Percentiles rank a stretch among this genome's conserved stretches.
phyloP scores from a whole-genome alignment of 92 coral and sea anemone species.

The Parazoanthus atlanticus region DNA sequence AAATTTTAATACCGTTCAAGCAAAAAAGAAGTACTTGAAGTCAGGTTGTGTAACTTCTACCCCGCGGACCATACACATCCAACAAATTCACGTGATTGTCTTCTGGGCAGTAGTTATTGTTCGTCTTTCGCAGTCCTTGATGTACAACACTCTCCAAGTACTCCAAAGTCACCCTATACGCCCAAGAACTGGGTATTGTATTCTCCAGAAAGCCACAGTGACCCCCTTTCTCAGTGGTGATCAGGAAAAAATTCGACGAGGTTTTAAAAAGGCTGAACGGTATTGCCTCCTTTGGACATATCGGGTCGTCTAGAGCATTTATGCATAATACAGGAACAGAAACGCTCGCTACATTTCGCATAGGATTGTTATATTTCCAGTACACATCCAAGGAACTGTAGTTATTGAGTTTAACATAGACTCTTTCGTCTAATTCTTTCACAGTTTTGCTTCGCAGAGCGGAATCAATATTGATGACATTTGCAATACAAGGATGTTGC shows the following conservation, averaged over 20 bases:
- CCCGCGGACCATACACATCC: conserved; percentile 78
- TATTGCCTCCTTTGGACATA: conserved; percentile 83
- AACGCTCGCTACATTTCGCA: conserved; percentile 84
- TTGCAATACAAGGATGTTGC: conserved; percentile 86
- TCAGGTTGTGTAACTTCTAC: conserved; percentile 90
- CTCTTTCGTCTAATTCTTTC: conserved; percentile 87
- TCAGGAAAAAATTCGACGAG: conserved; percentile 88
- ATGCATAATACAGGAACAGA: conserved; percentile 90
- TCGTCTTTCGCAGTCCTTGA: conserved; percentile 77
- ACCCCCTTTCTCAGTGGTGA: conserved; percentile 92
- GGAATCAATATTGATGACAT: conserved; percentile 71
- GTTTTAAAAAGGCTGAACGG: conserved; percentile 96
- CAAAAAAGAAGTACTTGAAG: not conserved
- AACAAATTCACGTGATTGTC: conserved; percentile 74
- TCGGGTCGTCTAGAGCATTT: conserved; percentile 93
- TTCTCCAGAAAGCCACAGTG: conserved; percentile 96
- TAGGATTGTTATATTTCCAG: conserved; percentile 83
- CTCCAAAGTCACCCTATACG: conserved; percentile 75
- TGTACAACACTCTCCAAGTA: conserved; percentile 75
- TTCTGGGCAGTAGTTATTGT: conserved; percentile 44
- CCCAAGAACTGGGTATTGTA: conserved; percentile 82
- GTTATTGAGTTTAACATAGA: conserved; percentile 75
- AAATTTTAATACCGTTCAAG: not conserved
- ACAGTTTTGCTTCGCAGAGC: conserved; percentile 78
- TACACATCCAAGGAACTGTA: conserved; percentile 76